Evolutionary conservation across 2,797 vertebrate species (phyloP).

Genomic region (Sebastes nivosus): DNA sequence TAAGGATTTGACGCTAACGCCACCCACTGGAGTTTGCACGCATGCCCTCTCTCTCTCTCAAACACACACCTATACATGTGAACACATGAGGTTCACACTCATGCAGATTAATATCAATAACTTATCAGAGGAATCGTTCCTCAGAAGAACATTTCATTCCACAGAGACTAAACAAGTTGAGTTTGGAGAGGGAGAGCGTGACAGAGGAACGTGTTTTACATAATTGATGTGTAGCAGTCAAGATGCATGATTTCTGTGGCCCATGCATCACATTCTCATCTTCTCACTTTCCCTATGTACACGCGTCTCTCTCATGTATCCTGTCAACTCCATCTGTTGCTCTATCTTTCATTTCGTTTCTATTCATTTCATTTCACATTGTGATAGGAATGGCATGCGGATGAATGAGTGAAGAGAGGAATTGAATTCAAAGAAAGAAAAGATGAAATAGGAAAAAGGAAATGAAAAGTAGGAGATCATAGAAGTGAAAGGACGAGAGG

Average conservation of each 20-base stretch:
- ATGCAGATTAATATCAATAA: slow-evolving; percentile 33
- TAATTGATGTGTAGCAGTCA: slow-evolving; percentile 58
- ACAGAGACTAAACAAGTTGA: slow-evolving; percentile 7
- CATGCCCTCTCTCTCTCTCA: not conserved
- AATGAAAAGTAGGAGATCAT: not conserved
- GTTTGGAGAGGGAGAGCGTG: slow-evolving; percentile 13
- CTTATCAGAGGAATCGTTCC: slow-evolving; percentile 34
- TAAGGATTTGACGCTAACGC: not conserved
- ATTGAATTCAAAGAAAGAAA: slow-evolving; percentile 61
- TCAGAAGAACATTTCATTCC: slow-evolving; percentile 36
- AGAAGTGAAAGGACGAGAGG: slow-evolving; percentile 2
- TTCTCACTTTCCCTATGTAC: not conserved
- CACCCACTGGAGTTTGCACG: not conserved
- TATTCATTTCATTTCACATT: not conserved
- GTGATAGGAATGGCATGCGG: not conserved
- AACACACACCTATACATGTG: not conserved
- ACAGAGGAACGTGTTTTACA: slow-evolving; percentile 42
- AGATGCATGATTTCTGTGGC: slow-evolving; percentile 21
- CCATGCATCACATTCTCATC: slow-evolving; percentile 22
- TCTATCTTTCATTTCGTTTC: not conserved
- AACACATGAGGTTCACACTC: not conserved
- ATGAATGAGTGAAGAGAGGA: slow-evolving; percentile 1
- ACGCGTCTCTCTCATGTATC: not conserved
- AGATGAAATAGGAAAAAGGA: not conserved
- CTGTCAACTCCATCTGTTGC: slow-evolving; percentile 11